Evolutionary conservation across 2,797 vertebrate species (phyloP), one percentile per base, ranked within the genome.

Genomic region (Chaenodraco wilsoni): DNA sequence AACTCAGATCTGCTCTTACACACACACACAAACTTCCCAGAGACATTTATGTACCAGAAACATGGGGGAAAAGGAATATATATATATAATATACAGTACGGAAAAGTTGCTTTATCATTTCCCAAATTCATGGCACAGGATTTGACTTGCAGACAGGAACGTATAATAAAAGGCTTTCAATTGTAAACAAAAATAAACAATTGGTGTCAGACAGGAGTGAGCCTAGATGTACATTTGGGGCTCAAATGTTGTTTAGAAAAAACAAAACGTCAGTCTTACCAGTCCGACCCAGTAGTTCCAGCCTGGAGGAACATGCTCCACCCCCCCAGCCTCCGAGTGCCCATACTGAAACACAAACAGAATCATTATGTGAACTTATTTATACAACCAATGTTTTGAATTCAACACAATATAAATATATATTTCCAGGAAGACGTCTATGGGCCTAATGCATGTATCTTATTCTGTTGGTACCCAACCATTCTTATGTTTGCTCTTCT

Each of bases 241-340:
- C 21, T 46, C 3, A 41, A n/a, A 64, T 14, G 33, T 37, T 9
- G 33, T 37, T 37, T 37, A 4, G 0, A 27, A 27, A 4, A 27
- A 27, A 4, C 4, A 4, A 27, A 27, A 4, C 27, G 27, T 27
- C 33, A 37, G 33, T 64, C 96, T 94, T 89, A 99, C 97, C 96
- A 99, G 90, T 59, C 96, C 98, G 65, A 96, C 96, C 98, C 98
- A 99, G 83, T 96, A 95, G 91, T 89, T 97, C 98, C 98, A 99
- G 70, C 97, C 98, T 12, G 94, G 95, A 65, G 97, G 98, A 12
- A 99, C 92, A 0, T 98, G 96, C 68, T 95, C 93, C 55, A 99
- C 88, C 41, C 98, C 97, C 8, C 98, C 98, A 40, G 97, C 96
- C 70, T 95, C 94, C 0, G 94, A 84, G 85, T 94, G 94, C 19